Conservation (phyloP, 2,888 invertebrate species). For the Leptopilina myrica region DNA sequence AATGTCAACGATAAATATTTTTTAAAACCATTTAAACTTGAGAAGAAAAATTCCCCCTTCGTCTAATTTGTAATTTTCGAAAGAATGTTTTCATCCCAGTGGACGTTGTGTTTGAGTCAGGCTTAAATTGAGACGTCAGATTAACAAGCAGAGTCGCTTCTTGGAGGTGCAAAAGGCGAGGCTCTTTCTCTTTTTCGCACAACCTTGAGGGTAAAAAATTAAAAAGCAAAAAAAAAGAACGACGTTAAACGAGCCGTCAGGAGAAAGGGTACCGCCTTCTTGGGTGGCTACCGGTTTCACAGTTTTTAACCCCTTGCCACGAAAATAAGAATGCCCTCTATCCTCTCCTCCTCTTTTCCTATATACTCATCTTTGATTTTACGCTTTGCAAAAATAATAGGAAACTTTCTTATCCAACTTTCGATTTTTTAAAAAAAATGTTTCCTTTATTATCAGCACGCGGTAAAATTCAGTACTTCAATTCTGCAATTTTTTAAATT, state of each 20-base stretch:
- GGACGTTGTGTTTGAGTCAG: constrained; percentile 48
- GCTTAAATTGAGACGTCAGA: constrained; percentile 68
- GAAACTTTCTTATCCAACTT: constrained; percentile 16
- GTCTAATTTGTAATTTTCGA: not conserved
- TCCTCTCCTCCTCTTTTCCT: not conserved
- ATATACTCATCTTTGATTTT: not conserved
- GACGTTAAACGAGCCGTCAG: constrained; percentile 62
- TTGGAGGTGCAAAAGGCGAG: constrained; percentile 61
- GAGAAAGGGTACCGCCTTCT: constrained; percentile 72
- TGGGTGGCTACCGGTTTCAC: constrained; percentile 74
- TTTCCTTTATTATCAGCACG: not conserved
- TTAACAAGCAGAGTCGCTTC: constrained; percentile 67
- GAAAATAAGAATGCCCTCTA: not conserved
- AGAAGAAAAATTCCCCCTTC: too few species aligned
- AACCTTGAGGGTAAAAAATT: constrained; percentile 59
- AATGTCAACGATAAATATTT: too few species aligned
- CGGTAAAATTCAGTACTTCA: not conserved
- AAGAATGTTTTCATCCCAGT: constrained; percentile 45
- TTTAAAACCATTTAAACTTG: too few species aligned
- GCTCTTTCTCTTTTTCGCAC: constrained; percentile 47
- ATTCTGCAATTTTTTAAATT: not conserved
- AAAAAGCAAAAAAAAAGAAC: constrained; percentile 57
- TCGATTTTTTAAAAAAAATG: not conserved
- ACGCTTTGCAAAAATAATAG: not conserved
- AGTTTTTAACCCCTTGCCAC: constrained; percentile 53